phyloP scores from a whole-genome alignment of 1,140 invertebrate genomes.

The Caerostris darwini region DNA sequence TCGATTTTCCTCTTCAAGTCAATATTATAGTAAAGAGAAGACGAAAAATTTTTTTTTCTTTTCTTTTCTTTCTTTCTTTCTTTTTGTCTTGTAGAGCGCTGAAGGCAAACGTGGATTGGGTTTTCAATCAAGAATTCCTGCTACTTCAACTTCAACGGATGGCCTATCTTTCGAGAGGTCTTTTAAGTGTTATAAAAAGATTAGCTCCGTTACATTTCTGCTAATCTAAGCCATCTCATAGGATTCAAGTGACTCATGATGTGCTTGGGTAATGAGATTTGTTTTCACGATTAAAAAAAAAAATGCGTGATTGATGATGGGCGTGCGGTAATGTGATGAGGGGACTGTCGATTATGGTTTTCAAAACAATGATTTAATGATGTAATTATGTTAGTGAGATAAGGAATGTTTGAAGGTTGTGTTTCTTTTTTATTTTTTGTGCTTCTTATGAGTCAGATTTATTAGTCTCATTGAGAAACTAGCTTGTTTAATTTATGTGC shows the following conservation, averaged over 20 bases:
- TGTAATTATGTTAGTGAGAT: too few relatives aligned
- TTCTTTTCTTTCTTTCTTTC: not conserved
- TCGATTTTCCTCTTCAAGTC: slow-evolving; percentile 59
- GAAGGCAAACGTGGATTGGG: slow-evolving; percentile 49
- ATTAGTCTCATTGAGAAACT: too few relatives aligned
- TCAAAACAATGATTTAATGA: not conserved
- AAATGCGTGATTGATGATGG: not conserved
- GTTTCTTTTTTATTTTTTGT: too few relatives aligned
- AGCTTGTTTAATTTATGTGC: too few relatives aligned
- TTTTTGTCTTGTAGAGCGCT: not conserved
- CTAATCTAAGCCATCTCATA: not conserved
- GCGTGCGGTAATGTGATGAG: not conserved
- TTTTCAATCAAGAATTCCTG: slow-evolving; percentile 63
- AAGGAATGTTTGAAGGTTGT: too few relatives aligned
- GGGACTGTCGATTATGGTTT: not conserved
- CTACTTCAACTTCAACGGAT: not conserved
- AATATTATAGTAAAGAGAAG: slow-evolving; percentile 58
- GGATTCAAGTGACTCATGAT: slow-evolving; percentile 5
- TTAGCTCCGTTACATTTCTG: slow-evolving; percentile 51
- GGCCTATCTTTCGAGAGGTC: not conserved
- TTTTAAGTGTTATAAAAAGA: slow-evolving; percentile 54
- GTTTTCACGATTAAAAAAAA: not conserved
- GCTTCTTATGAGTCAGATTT: too few relatives aligned
- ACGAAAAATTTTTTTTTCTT: not conserved
- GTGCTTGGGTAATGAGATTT: not conserved